Base-by-base conservation (phyloP, 92 coral and sea anemone species). In the Parazoanthus darwini region DNA sequence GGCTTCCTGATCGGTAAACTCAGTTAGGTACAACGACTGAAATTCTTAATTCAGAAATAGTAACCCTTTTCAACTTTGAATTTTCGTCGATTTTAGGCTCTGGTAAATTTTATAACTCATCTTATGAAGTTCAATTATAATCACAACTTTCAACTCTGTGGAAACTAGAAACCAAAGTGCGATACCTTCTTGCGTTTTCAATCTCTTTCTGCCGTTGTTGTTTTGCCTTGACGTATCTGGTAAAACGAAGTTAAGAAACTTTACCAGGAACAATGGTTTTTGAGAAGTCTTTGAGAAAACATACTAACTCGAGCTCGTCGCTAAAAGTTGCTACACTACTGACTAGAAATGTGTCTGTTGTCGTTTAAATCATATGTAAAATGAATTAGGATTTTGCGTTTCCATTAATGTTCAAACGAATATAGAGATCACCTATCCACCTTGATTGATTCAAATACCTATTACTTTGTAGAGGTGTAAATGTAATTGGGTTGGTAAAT, bases 191-290 rank as follows among this genome's bases (percentile, higher is more conserved):
- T 68, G 86, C 85, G 26, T 90, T 92, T 23, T 93, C 92, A 8
- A 89, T 78, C 80, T 97, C 99, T 78, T 88, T 79, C 63, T 90
- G 91, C 80, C 96, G 96, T 33, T 96, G 93, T 85, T 97, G 99
- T 76, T 94, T 95, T 79, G 93, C 98, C 89, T 95, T 95, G 50
- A 97, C 94, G 75, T 97, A 97, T 85, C 99, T 97, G 87, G 37
- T 48, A 68, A 58, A 14, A 35, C 25, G 88, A 46, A 70, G 87
- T 84, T 68, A 84, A 84, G 87, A 46, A 83, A 83, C 23, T 26
- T 44, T 37, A 16, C 54, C 39, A 33, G 74, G 78, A 83, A 38
- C 33, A 29, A 29, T 29, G 33, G 33, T 29, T 29, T 29, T 29
- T 29, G 33, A 77, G 25, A 70, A 2, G 50, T 10, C 16, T 15